Evolutionary conservation across 2,888 invertebrate species (phyloP), one percentile per base, ranked within the genome.

Genomic region (Dorcus parallelipipedus): DNA sequence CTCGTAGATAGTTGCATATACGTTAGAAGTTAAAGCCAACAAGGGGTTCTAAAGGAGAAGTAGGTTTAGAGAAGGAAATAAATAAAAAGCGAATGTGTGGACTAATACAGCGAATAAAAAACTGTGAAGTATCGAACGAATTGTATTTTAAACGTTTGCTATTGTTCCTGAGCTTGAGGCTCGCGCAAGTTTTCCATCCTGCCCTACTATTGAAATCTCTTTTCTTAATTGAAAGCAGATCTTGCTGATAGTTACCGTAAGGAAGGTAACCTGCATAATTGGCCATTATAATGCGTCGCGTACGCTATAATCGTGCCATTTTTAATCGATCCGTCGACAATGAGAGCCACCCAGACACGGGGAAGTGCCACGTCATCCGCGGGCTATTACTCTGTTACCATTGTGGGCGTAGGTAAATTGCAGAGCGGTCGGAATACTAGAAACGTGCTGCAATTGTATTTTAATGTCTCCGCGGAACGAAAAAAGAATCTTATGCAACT

Each of bases 271-370:
- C 47, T 51, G 43, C 45, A 50, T 56, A 65, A 61, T 65, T 65
- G 62, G 58, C 52, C 43, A 63, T 60, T 62, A 52, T 53, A 49
- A 23, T 55, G 55, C 54, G 63, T 56, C 48, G 52, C 48, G 52
- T 55, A 50, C 57, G 58, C 61, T 64, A 54, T 64, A 64, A 67
- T 68, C 64, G 66, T 59, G 59, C 53, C 48, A 68, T 66, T 66
- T 65, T 66, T 64, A 65, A 61, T 63, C 48, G 60, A 33, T 20
- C 26, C 3, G 14, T 50, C 48, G 53, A 60, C 60, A 60, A 60
- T 60, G 48, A 57, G 57, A 54, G 54, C 58, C 58, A 53, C 56
- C 51, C 53, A 59, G 59, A 55, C 55, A 54, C 50, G 53, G 61
- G 55, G 59, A 61, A 61, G 54, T 59, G 59, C 61, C 45, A 50